Evolutionary conservation across 2,797 vertebrate species (phyloP), one percentile per base, ranked within the genome.

Genomic region (Sarcophilus harrisii): DNA sequence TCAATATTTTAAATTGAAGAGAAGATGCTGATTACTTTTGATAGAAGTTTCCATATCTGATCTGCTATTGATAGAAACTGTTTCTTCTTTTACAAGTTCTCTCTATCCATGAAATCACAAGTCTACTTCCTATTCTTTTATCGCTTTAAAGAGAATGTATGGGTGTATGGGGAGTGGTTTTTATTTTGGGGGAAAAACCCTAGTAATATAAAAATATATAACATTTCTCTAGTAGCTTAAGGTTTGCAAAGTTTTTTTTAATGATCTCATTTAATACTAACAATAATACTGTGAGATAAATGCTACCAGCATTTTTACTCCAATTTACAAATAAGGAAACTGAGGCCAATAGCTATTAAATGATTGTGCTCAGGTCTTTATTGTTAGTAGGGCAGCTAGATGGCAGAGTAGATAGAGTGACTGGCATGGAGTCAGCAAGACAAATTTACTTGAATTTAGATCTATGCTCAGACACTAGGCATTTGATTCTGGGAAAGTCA

Each of bases 401-500:
- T 55, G 54, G 54, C 9, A 24, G 8, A 45, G 66, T 81, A 6
- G 18, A 45, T 81, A 81, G n/a, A 45, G 18, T 10, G 10, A 18
- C n/a, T 13, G n/a, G 18, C 6, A 6, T 38, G n/a, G n/a, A 38
- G 16, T 45, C n/a, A 81, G 21, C 18, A 21, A 81, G n/a, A 45
- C 18, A 38, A 0, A 9, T 24, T 16, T 81, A 24, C 66, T 8
- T 81, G 66, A 81, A 2, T 38, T 94, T 38, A 95, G 57, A 92
- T 90, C 73, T 93, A 32, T 57, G n/a, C 52, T 91, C 52, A 90
- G 18, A 12, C 32, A 24, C 28, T 93, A 90, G 89, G 18, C 93
- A 24, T 57, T 24, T 29, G 16, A 92, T 3, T 81, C 91, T 32
- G 92, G 91, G 89, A 92, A 94, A 90, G 27, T 93, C 59, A 95